Percentiles rank a stretch among this genome's conserved stretches.
Conservation (phyloP, 2,797 vertebrate genomes). For the Falco concolor region DNA sequence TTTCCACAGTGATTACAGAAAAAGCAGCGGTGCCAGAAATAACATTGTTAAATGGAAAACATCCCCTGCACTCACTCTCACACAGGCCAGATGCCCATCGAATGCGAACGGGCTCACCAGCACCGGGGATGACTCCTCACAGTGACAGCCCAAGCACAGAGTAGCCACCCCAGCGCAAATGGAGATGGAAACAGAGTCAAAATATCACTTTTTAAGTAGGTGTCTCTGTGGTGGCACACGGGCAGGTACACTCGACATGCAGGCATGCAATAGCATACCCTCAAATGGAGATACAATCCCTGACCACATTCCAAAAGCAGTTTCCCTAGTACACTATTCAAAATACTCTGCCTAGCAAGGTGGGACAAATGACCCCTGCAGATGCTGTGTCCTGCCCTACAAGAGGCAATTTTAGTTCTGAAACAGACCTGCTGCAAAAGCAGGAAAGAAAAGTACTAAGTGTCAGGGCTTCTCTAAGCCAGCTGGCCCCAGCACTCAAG, state of each 20-base stretch:
- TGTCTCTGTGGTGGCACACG: not conserved
- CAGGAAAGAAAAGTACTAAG: not conserved
- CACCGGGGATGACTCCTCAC: fast-evolving
- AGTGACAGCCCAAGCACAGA: not conserved
- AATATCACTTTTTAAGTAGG: not conserved
- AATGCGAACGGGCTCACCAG: not conserved
- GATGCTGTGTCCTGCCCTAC: not conserved
- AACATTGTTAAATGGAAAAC: conserved; percentile 28
- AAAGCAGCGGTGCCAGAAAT: conserved; percentile 51
- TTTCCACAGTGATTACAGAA: conserved; percentile 61
- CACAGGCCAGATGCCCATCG: not conserved
- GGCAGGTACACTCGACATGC: not conserved
- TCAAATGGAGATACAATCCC: fast-evolving
- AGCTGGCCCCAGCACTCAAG: fast-evolving
- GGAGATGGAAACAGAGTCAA: not conserved
- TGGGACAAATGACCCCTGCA: not conserved
- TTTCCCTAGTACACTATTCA: not conserved
- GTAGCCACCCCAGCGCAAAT: not conserved
- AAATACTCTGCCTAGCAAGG: not conserved
- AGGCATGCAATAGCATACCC: too few relatives aligned
- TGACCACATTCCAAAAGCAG: not conserved
- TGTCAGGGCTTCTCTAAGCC: not conserved
- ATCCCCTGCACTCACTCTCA: not conserved
- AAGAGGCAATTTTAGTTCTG: not conserved
- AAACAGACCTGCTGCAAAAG: not conserved